Evolutionary conservation across 2,888 invertebrate genomes (phyloP), one percentile per base, ranked within the genome.

Genomic region (Scrobipalpa atriplicella): DNA sequence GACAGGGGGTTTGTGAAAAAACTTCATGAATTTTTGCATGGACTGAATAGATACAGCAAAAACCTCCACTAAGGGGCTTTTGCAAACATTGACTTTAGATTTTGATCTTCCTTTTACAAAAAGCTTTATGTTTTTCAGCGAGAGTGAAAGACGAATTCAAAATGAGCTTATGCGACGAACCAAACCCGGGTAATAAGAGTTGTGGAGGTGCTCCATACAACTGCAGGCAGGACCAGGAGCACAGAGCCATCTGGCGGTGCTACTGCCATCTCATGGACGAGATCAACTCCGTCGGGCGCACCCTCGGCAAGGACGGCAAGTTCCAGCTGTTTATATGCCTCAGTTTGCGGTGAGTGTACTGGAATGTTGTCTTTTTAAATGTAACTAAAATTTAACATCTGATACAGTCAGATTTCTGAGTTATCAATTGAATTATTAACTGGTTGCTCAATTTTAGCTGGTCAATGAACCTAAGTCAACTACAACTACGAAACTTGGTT

Each of bases 231-330:
- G 89, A 92, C 76, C 87, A 93, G 71, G 93, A 95, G 78, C 91
- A 94, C 73, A 89, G 95, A 63, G 95, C 96, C 10, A 96, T 98
- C 70, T 96, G 98, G 95, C 94, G 96, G 68, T 96, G 97, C 79
- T 98, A 97, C 89, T 97, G 97, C 85, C 96, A 97, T 80, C 94
- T 99, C 13, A 95, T 99, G 81, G 96, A 97, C 78, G 98, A 98
- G 86, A 97, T 99, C 70, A 96, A 96, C 83, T 95, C 95, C 62
- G 96, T 96, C 0, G 97, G 97, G 66, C 86, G 90, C 16, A 93
- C 96, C n/a, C 93, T 98, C 21, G 99, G 99, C 65, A 99, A 99
- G 86, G 99, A 99, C 90, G 99, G 99, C 63, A 98, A 99, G 89
- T 99, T 99, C 85, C 99, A 99, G 87, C 94, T 99, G 51, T 98